Conservation (phyloP, 2,797 vertebrate species). For the Anabacerthia variegaticeps region DNA sequence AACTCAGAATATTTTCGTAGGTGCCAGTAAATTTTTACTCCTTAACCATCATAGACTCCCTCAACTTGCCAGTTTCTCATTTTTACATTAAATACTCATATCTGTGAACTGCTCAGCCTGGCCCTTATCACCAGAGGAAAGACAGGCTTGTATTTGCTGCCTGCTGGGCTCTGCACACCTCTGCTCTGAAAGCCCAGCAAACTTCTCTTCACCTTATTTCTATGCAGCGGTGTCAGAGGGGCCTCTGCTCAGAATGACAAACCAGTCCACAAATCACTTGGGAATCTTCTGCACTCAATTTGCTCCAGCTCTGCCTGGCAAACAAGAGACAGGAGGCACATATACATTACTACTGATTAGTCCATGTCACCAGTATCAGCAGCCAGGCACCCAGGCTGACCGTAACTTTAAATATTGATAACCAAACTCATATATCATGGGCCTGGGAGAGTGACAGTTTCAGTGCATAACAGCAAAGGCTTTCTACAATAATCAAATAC, state of each 20-base stretch:
- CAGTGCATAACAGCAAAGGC: conserved; percentile 73
- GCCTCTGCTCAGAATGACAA: conserved; percentile 53
- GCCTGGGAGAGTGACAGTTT: conserved; percentile 74
- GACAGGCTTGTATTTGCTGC: background rate
- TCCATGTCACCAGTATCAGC: conserved; percentile 50
- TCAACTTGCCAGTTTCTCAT: background rate
- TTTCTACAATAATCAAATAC: conserved; percentile 80
- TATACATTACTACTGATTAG: conserved; percentile 67
- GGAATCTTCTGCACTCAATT: conserved; percentile 36
- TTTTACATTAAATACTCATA: background rate
- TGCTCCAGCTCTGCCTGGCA: conserved; percentile 18
- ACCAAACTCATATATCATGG: conserved; percentile 75
- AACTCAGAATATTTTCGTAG: background rate
- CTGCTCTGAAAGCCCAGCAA: background rate
- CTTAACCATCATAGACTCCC: background rate
- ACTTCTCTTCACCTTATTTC: conserved; percentile 22
- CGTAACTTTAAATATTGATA: conserved; percentile 82
- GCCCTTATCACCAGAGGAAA: background rate
- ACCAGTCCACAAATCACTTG: conserved; percentile 31
- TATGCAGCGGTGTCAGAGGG: conserved; percentile 5
- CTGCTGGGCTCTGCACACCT: background rate
- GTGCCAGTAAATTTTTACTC: background rate
- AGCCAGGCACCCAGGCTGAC: conserved; percentile 46
- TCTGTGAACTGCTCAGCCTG: background rate
- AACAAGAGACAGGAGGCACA: conserved; percentile 29